Evolutionary conservation across 2,888 invertebrate genomes (phyloP), one percentile per base, ranked within the genome.

Genomic region (Agrotis clavis): DNA sequence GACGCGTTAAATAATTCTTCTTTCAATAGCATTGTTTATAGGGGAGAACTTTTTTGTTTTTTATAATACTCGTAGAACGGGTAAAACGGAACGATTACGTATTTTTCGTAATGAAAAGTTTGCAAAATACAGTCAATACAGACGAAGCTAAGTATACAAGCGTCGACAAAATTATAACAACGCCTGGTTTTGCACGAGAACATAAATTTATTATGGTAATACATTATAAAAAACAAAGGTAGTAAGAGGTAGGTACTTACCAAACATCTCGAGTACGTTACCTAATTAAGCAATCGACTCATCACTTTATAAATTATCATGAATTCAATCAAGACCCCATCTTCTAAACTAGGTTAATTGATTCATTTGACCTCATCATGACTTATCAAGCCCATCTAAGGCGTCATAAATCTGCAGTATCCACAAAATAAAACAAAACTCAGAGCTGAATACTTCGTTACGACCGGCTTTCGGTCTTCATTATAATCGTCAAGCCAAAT

Each of bases 1-100:
- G 51, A 66, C 13, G 50, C 35, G 41, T n/a, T 80, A 71, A 69
- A 83, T 67, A 80, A 74, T 60, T 67, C 54, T 64, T 71, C 68
- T 63, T 81, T 63, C 19, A 63, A 62, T 48, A 25, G 21, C 70
- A 56, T 74, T 80, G 80, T 70, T 83, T 41, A 35, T n/a, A 57
- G 19, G 25, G 45, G 16, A 48, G 63, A 7, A 13, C 45, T 50
- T 57, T 68, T 79, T 53, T 18, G 11, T 35, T 0, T 51, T 59
- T 14, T 25, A 0, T 4, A n/a, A 25, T 25, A 25, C n/a, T n/a
- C n/a, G 4, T 11, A 0, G 0, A 19, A 6, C 71, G 7, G 5
- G 7, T 3, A 16, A 19, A 45, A 35, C 2, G 7, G 11, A 1
- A 54, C 3, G 7, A 19, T 19, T 51, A 18, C 2, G 48, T 47